phyloP scores from a whole-genome alignment of 2,113 vertebrate genomes.

The Chionis minor region DNA sequence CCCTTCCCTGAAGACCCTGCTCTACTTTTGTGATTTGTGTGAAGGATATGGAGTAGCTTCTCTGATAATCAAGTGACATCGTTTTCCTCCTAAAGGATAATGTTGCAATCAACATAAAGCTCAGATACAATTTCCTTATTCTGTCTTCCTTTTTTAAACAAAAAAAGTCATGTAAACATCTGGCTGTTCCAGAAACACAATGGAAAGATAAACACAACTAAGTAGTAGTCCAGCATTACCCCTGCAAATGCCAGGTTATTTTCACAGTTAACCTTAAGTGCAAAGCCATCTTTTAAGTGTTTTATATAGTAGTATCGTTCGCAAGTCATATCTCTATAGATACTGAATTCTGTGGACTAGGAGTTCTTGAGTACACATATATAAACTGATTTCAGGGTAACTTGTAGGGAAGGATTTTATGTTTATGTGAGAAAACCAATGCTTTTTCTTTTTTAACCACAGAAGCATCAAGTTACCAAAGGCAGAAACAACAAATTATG shows the following conservation, averaged over 20 bases:
- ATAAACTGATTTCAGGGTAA: neutral
- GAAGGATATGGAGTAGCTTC: neutral
- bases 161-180: neutral
- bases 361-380: neutral
- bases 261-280: neutral
- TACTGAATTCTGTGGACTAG: neutral
- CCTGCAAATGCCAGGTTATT: neutral
- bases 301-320: neutral
- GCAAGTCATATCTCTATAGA: neutral
- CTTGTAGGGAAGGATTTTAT: neutral
- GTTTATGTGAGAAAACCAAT: neutral
- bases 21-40: neutral
- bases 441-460: neutral
- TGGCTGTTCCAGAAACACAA: neutral
- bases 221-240: neutral
- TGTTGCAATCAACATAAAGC: neutral
- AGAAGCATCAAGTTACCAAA: neutral
- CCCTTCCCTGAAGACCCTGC: neutral
- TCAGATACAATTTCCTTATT: neutral
- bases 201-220: neutral
- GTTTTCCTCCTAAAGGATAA: neutral
- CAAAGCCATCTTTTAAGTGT: neutral
- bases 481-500: neutral
- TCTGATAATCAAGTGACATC: neutral
- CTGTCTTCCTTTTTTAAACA: neutral